Evolutionary conservation across 2,888 invertebrate species (phyloP).

Genomic region (Colostygia pectinataria): DNA sequence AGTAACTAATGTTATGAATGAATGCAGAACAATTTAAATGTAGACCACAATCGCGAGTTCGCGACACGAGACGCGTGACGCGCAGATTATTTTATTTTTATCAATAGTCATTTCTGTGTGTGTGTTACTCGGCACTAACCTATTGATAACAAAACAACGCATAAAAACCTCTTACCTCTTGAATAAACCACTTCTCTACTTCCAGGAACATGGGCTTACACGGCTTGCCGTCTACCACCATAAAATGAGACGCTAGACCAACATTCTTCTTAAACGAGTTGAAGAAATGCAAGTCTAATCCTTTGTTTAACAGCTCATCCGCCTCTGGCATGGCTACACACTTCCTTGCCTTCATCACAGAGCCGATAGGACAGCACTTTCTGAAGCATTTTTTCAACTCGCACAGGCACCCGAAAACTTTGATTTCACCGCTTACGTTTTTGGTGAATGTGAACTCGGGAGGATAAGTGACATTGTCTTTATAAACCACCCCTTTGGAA

Average conservation of each 20-base stretch:
- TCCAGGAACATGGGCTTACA: constrained; percentile 47
- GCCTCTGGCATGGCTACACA: constrained; percentile 42
- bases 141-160: too few relatives aligned
- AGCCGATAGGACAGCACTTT: constrained; percentile 65
- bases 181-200: constrained; percentile 51
- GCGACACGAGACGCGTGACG: too few relatives aligned
- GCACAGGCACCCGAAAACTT: constrained; percentile 61
- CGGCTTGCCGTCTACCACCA: constrained; percentile 46
- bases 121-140: too few relatives aligned
- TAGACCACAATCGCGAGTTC: too few relatives aligned
- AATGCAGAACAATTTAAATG: too few relatives aligned
- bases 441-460: constrained; percentile 49
- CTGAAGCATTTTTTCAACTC: constrained; percentile 53
- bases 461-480: constrained; percentile 50
- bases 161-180: constrained; percentile 62
- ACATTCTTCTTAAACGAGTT: constrained; percentile 41
- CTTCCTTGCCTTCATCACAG: constrained; percentile 30
- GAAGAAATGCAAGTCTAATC: constrained; percentile 46
- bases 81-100: too few relatives aligned
- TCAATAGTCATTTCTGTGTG: too few relatives aligned
- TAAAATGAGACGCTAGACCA: constrained; percentile 40
- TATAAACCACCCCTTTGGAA: constrained; percentile 42
- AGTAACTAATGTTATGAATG: too few relatives aligned
- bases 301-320: constrained; percentile 46
- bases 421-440: constrained; percentile 48